A percentile compares a stretch with the other conserved stretches of the same genome.
phyloP scores from a whole-genome alignment of 2,113 vertebrate genomes.

The Corythaeola cristata region DNA sequence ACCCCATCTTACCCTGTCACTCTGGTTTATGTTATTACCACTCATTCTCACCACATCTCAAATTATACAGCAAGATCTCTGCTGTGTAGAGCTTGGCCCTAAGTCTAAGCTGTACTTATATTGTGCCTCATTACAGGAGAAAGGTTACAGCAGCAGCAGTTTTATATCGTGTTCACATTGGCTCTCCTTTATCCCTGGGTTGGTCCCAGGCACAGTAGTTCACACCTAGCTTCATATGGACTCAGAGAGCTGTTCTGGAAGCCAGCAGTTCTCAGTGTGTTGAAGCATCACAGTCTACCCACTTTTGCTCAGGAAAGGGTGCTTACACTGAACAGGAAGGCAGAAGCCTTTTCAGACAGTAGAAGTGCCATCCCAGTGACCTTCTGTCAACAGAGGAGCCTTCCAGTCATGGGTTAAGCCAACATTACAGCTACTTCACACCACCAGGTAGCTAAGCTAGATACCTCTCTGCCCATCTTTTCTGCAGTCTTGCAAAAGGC shows the following conservation, averaged over 20 bases:
- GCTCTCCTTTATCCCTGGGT: not conserved
- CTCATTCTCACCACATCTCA: not conserved
- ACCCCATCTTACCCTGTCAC: not conserved
- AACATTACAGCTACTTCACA: not conserved
- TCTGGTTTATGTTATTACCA: not conserved
- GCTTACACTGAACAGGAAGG: not conserved
- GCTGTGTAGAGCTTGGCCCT: not conserved
- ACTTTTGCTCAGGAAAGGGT: not conserved
- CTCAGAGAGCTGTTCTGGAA: not conserved
- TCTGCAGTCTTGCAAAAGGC: not conserved
- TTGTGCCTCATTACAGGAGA: not conserved
- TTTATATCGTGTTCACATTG: not conserved
- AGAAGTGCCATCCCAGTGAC: not conserved
- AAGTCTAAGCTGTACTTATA: not conserved
- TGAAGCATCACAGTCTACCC: not conserved
- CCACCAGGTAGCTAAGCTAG: not conserved
- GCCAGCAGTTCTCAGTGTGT: not conserved
- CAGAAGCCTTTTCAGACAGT: not conserved
- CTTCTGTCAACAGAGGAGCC: slow-evolving; percentile 39
- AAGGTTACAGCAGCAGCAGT: not conserved
- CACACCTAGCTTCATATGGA: not conserved
- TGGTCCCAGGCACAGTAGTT: not conserved
- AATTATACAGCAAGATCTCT: not conserved
- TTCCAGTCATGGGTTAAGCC: slow-evolving; percentile 32
- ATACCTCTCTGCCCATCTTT: not conserved